These are phyloP conservation scores for Drosophila pruinosa DNA, from an alignment of 1,140 invertebrate species.

Conservation along the genomic window DNA sequence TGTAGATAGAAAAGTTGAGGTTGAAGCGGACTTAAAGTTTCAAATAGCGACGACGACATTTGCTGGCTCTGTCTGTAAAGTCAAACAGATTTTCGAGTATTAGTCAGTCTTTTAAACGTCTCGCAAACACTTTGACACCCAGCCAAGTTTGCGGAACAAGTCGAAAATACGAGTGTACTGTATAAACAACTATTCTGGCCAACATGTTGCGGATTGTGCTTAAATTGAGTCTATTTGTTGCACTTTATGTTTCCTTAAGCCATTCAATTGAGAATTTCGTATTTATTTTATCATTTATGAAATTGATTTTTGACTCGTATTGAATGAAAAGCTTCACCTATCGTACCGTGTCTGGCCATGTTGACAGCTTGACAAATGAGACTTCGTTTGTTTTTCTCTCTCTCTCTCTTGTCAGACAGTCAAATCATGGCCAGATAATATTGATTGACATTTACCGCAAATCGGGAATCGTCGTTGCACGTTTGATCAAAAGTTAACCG, in stretches of 20 bases:
- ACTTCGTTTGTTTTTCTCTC: conserved; percentile 8
- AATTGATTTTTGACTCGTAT: neutral
- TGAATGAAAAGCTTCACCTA: neutral
- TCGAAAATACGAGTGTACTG: conserved; percentile 12
- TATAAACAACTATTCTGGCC: neutral
- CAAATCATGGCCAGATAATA: conserved; percentile 11
- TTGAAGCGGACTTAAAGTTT: neutral
- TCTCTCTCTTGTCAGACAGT: conserved; percentile 7
- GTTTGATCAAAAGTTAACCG: neutral
- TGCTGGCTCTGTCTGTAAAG: conserved; percentile 8
- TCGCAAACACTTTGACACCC: conserved; percentile 66
- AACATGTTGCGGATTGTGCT: neutral
- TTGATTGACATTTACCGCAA: conserved; percentile 41
- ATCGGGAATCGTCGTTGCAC: conserved; percentile 8
- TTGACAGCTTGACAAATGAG: conserved; percentile 57
- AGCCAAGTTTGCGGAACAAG: conserved; percentile 37
- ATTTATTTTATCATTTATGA: neutral
- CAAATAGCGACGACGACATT: neutral
- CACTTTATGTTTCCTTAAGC: neutral
- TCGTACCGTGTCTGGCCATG: conserved; percentile 7
- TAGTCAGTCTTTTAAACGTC: conserved; percentile 14
- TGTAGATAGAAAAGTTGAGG: neutral
- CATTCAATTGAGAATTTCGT: neutral
- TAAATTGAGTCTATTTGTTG: neutral
- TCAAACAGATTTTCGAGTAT: conserved; percentile 16